Base-by-base conservation (phyloP, 2,113 vertebrate genomes). In the Atherinomorus stipes region DNA sequence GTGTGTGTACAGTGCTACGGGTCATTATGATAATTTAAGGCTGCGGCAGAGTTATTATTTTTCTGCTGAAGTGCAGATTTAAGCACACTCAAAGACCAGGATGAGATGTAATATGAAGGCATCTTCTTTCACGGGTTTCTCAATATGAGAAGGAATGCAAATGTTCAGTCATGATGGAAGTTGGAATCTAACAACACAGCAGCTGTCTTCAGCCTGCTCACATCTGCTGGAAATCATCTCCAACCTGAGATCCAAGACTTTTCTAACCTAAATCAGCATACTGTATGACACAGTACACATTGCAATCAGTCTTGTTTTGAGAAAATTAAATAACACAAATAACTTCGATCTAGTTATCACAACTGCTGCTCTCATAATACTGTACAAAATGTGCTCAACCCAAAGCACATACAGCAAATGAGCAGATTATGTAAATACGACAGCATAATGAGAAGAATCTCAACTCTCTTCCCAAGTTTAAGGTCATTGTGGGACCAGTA, bases 1-100 rank as follows among this genome's bases (percentile, higher is more conserved):
- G 67, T 70, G 38, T 61, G 9, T 63, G 60, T 23, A 37, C 31
- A 54, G 52, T 57, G 65, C 61, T 76, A 54, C 71, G 68, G 69
- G 75, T 85, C 59, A 87, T 91, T 89, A 87, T 85, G 69, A 87
- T 86, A 85, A 89, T 86, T 82, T 68, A 54, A 74, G 73, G 76
- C 83, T 72, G 77, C 21, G 57, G 80, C 38, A 38, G 64, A 83
- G 68, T 81, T 88, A 74, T 89, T 80, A 78, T 85, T 86, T 68
- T 90, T 89, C 76, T 88, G 88, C 89, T 90, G 84, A 89, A 72
- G 72, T 85, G 88, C 83, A 78, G 49, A 89, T 90, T 85, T 74
- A 82, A 56, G 71, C 87, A 71, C 54, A 64, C 66, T 73, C 38
- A 56, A 74, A 67, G 62, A 54, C 71, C 67, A 71, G 68, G 61